phyloP scores from a whole-genome alignment of 2,888 invertebrate species.

The Octodonta nipae region DNA sequence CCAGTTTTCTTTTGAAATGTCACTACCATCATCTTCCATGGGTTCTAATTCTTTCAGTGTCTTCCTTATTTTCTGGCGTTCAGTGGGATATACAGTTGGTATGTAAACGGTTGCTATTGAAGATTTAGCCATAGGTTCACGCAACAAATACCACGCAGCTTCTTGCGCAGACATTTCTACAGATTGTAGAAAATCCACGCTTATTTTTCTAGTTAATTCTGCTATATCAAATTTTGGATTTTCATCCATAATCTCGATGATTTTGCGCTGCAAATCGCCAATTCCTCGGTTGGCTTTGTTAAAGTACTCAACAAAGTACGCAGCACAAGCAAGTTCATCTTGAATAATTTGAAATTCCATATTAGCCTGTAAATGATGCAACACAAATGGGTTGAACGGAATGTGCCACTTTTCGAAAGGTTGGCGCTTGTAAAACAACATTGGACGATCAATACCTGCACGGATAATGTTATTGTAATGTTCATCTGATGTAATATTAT shows the following conservation, averaged over 20 bases:
- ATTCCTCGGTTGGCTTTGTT: not conserved
- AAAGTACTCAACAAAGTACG: not conserved
- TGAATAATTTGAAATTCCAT: slow-evolving; percentile 2
- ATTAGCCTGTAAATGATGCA: not conserved
- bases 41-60: not conserved
- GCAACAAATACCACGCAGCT: slow-evolving; percentile 1
- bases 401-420: not conserved
- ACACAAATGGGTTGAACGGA: slow-evolving; percentile 1
- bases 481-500: slow-evolving; percentile 13
- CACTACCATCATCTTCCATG: not conserved
- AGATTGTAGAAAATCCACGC: not conserved
- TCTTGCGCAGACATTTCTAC: slow-evolving; percentile 2
- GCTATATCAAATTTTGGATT: not conserved
- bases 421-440: not conserved
- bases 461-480: slow-evolving; percentile 19
- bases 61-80: slow-evolving; percentile 2
- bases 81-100: not conserved
- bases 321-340: not conserved
- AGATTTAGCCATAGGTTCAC: slow-evolving; percentile 1
- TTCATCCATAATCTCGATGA: slow-evolving; percentile 1
- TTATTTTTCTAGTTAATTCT: slow-evolving; percentile 1
- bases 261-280: slow-evolving; percentile 1
- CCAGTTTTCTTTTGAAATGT: not conserved
- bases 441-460: slow-evolving; percentile 7
- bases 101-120: not conserved